These are phyloP conservation scores for Drosophila robusta DNA, from an alignment of 2,888 invertebrate species.

Conservation along the genomic window DNA sequence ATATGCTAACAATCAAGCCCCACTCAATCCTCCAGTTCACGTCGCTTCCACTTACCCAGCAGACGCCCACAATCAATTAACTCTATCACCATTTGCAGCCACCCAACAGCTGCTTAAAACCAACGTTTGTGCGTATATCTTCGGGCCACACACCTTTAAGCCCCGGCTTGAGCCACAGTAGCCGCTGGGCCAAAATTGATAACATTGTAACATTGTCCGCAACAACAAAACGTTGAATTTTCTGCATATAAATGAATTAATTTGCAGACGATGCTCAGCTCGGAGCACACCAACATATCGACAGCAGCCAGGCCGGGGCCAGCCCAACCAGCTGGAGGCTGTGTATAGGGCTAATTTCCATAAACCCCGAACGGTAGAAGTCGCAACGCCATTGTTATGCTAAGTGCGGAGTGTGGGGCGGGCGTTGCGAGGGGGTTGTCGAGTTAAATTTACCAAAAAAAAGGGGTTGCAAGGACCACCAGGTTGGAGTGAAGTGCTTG, in stretches of 20 bases:
- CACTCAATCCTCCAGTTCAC: slow-evolving; percentile 25
- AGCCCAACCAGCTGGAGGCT: slow-evolving; percentile 57
- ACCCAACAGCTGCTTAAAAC: slow-evolving; percentile 14
- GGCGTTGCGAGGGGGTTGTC: slow-evolving; percentile 6
- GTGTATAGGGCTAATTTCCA: slow-evolving; percentile 76
- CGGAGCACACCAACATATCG: slow-evolving; percentile 7
- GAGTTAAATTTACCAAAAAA: slow-evolving; percentile 22
- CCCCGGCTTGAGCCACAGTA: slow-evolving; percentile 28
- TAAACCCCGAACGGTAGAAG: slow-evolving; percentile 69
- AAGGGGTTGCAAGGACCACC: slow-evolving; percentile 75
- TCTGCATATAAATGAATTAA: slow-evolving; percentile 84
- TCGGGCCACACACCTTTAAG: slow-evolving; percentile 51
- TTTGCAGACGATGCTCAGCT: slow-evolving; percentile 62
- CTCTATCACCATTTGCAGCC: slow-evolving; percentile 23
- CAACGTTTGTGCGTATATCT: slow-evolving; percentile 37
- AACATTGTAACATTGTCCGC: slow-evolving; percentile 75
- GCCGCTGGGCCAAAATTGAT: slow-evolving; percentile 75
- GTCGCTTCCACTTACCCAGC: background rate
- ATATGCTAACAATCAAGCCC: slow-evolving; percentile 30
- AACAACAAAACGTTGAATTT: slow-evolving; percentile 64
- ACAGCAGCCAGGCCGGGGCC: slow-evolving; percentile 16
- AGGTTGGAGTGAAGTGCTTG: slow-evolving; percentile 46
- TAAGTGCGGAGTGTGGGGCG: slow-evolving; percentile 45
- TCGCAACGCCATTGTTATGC: slow-evolving; percentile 81
- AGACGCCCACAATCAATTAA: slow-evolving; percentile 62